phyloP scores from a whole-genome alignment of 2,113 vertebrate species.

The Hippocampus mohnikei region DNA sequence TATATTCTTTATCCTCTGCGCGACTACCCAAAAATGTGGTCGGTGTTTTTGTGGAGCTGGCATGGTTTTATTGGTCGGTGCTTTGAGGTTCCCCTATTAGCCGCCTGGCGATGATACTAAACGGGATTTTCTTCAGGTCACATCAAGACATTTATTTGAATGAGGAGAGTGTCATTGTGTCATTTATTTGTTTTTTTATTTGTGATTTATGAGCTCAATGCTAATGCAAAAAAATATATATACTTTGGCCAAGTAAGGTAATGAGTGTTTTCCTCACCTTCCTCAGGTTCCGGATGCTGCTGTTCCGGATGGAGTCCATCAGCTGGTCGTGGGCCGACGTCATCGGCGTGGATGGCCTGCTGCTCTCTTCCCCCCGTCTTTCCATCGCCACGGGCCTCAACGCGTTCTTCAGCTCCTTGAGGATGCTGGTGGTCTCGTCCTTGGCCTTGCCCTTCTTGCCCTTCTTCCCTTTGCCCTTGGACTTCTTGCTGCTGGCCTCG shows the following conservation, averaged over 20 bases:
- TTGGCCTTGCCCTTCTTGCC: slow-evolving; percentile 60
- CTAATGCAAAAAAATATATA: too few relatives aligned
- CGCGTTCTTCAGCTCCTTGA: slow-evolving; percentile 90
- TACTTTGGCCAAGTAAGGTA: background rate
- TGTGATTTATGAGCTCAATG: too few relatives aligned
- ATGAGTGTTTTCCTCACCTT: slow-evolving; percentile 69
- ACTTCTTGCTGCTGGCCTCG: slow-evolving; percentile 74
- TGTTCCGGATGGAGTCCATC: slow-evolving; percentile 88
- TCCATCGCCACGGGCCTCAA: slow-evolving; percentile 81
- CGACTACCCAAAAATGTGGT: too few relatives aligned
- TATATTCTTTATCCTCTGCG: too few relatives aligned
- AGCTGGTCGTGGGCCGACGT: slow-evolving; percentile 87
- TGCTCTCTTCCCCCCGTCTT: slow-evolving; percentile 78
- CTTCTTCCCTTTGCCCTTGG: slow-evolving; percentile 76
- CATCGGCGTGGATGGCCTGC: slow-evolving; percentile 87
- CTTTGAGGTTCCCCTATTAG: too few relatives aligned
- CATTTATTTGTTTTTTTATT: too few relatives aligned
- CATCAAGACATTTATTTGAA: too few relatives aligned
- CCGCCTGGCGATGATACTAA: too few relatives aligned
- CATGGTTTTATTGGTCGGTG: too few relatives aligned
- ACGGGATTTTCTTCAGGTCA: too few relatives aligned
- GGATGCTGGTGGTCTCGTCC: slow-evolving; percentile 73
- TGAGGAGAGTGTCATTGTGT: too few relatives aligned
- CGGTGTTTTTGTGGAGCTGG: too few relatives aligned
- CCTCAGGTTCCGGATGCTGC: slow-evolving; percentile 78